Percentiles rank a stretch among this genome's conserved stretches.
These are phyloP conservation scores for Eupithecia subumbrata DNA, from an alignment of 2,888 invertebrate species.

Conservation along the genomic window DNA sequence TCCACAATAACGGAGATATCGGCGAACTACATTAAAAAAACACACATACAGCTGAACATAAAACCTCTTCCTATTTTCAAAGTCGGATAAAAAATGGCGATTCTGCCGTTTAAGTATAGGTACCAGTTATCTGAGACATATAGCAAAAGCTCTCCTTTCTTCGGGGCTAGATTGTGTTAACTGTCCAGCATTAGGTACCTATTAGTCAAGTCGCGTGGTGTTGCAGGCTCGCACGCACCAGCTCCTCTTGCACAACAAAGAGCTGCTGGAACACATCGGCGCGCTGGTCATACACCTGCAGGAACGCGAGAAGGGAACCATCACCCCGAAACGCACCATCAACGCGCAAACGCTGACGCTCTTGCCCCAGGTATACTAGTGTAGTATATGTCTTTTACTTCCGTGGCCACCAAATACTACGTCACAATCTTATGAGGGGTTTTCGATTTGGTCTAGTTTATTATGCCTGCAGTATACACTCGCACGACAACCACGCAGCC, in stretches of 20 bases:
- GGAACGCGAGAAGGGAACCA: constrained; percentile 89
- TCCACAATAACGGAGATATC: too few relatives aligned
- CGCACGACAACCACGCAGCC: neutral
- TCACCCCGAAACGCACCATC: constrained; percentile 70
- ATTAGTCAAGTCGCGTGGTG: neutral
- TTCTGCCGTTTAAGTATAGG: too few relatives aligned
- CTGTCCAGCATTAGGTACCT: neutral
- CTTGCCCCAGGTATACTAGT: constrained; percentile 86
- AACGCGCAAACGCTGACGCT: constrained; percentile 85
- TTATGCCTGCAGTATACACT: neutral
- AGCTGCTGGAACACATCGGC: constrained; percentile 96
- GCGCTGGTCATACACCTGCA: constrained; percentile 94
- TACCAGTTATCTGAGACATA: neutral
- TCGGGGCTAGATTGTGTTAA: neutral
- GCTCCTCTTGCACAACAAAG: constrained; percentile 96
- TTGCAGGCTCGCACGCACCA: constrained; percentile 94
- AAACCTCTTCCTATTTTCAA: too few relatives aligned
- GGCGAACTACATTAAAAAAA: too few relatives aligned
- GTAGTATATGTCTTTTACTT: neutral
- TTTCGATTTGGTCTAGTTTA: neutral
- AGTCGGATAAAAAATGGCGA: too few relatives aligned
- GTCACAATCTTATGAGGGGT: neutral
- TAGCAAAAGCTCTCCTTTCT: neutral
- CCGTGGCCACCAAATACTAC: neutral
- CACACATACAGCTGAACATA: too few relatives aligned